A percentile compares a stretch with the other conserved stretches of the same genome.
Conservation (phyloP, 1,140 invertebrate genomes). For the Drosophila sucinea region DNA sequence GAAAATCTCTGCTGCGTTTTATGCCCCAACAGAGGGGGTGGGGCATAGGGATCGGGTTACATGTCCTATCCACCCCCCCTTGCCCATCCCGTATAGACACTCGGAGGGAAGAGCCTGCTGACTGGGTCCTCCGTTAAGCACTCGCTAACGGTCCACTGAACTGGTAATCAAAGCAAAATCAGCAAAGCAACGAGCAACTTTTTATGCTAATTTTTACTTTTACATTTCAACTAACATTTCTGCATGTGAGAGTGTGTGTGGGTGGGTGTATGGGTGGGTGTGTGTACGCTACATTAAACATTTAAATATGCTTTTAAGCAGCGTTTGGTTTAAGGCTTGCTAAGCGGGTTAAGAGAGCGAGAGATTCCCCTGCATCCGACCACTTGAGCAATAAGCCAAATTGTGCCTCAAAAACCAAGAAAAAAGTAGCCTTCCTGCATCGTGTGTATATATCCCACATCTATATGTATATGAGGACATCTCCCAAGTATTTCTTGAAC, state of each 20-base stretch:
- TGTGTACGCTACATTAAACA: constrained; percentile 62
- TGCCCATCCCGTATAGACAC: background rate
- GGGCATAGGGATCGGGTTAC: background rate
- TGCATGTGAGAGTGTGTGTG: constrained; percentile 21
- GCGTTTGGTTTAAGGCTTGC: constrained; percentile 23
- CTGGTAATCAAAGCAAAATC: constrained; percentile 79
- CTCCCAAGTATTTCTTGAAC: constrained; percentile 62
- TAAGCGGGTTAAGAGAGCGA: constrained; percentile 56
- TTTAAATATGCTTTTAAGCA: constrained; percentile 66
- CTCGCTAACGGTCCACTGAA: constrained; percentile 76
- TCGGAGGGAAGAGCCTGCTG: constrained; percentile 3
- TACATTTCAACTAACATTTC: constrained; percentile 48
- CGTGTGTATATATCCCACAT: background rate
- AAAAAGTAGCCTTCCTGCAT: background rate
- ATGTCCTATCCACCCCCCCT: background rate
- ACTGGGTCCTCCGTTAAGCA: constrained; percentile 53
- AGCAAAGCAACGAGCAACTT: constrained; percentile 71
- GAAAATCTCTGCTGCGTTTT: constrained; percentile 48
- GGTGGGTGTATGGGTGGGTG: constrained; percentile 31
- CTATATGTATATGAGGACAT: background rate
- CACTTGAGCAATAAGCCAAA: constrained; percentile 55
- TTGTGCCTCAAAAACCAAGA: constrained; percentile 29
- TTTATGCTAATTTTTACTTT: constrained; percentile 74
- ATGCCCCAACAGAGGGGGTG: constrained; percentile 10
- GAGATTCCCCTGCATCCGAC: background rate